Conservation (phyloP, 1,140 invertebrate species). For the Lasioglossum albipes region DNA sequence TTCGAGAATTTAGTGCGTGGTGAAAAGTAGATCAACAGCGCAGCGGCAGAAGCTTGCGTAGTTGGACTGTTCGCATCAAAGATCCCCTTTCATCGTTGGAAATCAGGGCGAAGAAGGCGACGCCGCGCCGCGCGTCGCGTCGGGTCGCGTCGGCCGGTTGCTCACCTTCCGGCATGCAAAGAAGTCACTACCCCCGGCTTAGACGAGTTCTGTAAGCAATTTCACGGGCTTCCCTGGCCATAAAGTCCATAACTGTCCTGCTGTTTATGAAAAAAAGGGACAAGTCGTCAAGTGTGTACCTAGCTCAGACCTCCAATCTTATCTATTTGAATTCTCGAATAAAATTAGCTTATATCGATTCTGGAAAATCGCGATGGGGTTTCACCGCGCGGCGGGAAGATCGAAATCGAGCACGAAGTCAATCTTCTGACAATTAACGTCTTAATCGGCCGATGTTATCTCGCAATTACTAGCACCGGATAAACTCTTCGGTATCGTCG, state of each 20-base stretch:
- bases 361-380: not conserved
- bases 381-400: not conserved
- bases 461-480: conserved; percentile 46
- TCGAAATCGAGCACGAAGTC: conserved; percentile 5
- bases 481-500: conserved; percentile 2
- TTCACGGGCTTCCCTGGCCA: conserved; percentile 24
- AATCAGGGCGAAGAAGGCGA: conserved; percentile 14
- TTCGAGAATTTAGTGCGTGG: not conserved
- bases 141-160: conserved; percentile 4
- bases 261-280: no score
- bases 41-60: not conserved
- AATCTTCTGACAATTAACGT: conserved; percentile 62
- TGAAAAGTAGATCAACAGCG: not conserved
- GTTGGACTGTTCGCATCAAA: not conserved
- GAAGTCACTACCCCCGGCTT: conserved; percentile 52
- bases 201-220: conserved; percentile 9
- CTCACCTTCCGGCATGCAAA: conserved; percentile 42
- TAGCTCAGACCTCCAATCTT: no score
- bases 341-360: no score
- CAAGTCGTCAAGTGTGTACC: no score
- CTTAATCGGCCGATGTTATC: conserved; percentile 56
- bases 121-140: no score
- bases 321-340: no score
- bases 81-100: conserved; percentile 24
- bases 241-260: no score